Conservation (phyloP, 2,888 invertebrate genomes). For the Drosophila emarginata region DNA sequence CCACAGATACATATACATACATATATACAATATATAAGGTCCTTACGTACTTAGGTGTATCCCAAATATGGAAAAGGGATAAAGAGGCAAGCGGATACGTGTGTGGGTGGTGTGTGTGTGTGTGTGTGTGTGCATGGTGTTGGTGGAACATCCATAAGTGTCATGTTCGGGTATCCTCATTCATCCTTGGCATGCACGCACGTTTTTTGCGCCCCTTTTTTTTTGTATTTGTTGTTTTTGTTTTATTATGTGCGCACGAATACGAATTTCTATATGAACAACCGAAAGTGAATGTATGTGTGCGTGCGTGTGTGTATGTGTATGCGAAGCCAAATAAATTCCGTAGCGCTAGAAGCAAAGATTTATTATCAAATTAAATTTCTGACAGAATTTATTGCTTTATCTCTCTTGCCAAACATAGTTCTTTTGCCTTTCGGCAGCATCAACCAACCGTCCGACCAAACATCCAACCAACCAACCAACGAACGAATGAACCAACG, state of each 20-base stretch:
- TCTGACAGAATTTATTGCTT: slow-evolving; percentile 84
- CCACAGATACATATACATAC: slow-evolving; percentile 10
- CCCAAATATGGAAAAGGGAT: slow-evolving; percentile 20
- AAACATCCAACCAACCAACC: slow-evolving; percentile 38
- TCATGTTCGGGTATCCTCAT: slow-evolving; percentile 78
- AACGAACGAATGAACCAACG: slow-evolving; percentile 22
- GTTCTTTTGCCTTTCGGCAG: slow-evolving; percentile 80
- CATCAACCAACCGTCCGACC: slow-evolving; percentile 48
- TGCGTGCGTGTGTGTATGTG: slow-evolving; percentile 55
- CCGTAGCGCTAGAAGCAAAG: slow-evolving; percentile 83
- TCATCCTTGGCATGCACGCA: slow-evolving; percentile 79
- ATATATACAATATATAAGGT: slow-evolving; percentile 9
- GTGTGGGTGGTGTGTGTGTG: slow-evolving; percentile 21
- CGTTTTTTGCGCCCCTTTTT: slow-evolving; percentile 71
- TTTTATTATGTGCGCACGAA: slow-evolving; percentile 68
- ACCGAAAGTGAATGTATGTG: slow-evolving; percentile 35
- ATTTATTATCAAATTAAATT: slow-evolving; percentile 84
- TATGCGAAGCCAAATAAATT: slow-evolving; percentile 81
- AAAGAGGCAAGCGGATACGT: slow-evolving; percentile 14
- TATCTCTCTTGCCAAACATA: slow-evolving; percentile 83
- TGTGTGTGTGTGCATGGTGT: slow-evolving; percentile 27
- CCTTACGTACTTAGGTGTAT: slow-evolving; percentile 31
- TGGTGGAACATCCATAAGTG: slow-evolving; percentile 76
- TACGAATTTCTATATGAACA: slow-evolving; percentile 65
- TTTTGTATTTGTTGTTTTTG: slow-evolving; percentile 52